Conservation (phyloP, 1,140 invertebrate species). For the Brachystomella parvula region DNA sequence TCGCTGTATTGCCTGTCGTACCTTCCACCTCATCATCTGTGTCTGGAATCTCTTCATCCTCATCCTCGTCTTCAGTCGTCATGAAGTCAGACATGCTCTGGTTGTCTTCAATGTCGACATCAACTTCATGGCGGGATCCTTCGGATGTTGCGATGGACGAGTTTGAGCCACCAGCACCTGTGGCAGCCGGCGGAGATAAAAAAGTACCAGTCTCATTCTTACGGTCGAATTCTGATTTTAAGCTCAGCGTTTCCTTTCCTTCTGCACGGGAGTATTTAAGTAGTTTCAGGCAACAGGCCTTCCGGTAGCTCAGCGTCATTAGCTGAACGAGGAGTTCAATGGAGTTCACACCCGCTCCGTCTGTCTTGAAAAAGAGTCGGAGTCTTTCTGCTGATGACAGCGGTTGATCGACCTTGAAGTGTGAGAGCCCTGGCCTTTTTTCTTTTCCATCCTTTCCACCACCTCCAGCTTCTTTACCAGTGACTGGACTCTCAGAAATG, state of each 20-base stretch:
- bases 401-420: constrained; percentile 26
- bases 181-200: background rate
- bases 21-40: constrained; percentile 18
- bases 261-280: constrained; percentile 19
- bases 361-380: constrained; percentile 23
- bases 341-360: constrained; percentile 14
- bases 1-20: background rate
- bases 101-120: constrained; percentile 35
- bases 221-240: too few species aligned
- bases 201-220: background rate
- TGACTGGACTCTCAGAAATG: background rate
- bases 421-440: background rate
- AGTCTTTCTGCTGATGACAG: constrained; percentile 24
- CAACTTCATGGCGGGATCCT: constrained; percentile 18
- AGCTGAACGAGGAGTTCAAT: constrained; percentile 32
- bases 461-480: background rate
- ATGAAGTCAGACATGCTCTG: constrained; percentile 36
- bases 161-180: background rate
- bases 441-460: constrained; percentile 9
- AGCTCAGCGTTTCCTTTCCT: background rate
- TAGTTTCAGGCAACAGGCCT: constrained; percentile 32
- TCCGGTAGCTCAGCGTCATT: constrained; percentile 33
- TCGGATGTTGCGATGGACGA: background rate
- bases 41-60: constrained; percentile 28
- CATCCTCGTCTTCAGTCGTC: constrained; percentile 38